Conservation (phyloP, 1,140 invertebrate species). For the Drosophila lacteicornis region DNA sequence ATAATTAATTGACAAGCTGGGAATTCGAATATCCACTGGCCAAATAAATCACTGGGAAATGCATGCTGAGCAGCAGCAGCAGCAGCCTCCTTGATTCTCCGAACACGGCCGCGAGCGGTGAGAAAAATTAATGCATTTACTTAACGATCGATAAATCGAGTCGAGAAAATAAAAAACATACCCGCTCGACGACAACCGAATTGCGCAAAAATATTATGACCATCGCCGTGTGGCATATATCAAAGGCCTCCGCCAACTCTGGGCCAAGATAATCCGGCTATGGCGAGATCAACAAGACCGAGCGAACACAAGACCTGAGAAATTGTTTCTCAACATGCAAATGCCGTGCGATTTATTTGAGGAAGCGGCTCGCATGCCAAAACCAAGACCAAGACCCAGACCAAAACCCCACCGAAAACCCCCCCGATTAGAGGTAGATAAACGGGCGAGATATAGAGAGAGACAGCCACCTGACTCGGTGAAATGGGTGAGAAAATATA, state of each 20-base stretch:
- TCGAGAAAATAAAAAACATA: slow-evolving; percentile 38
- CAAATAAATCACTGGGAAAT: slow-evolving; percentile 53
- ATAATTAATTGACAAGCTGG: slow-evolving; percentile 67
- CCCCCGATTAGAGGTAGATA: slow-evolving; percentile 48
- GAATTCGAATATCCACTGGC: slow-evolving; percentile 40
- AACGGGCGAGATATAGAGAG: slow-evolving; percentile 16
- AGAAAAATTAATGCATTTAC: slow-evolving; percentile 70
- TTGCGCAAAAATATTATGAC: slow-evolving; percentile 83
- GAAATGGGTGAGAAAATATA: slow-evolving; percentile 74
- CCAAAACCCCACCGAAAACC: slow-evolving; percentile 48
- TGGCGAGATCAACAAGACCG: slow-evolving; percentile 51
- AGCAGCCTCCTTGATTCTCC: slow-evolving; percentile 15
- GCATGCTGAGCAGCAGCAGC: slow-evolving; percentile 29
- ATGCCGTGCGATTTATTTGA: slow-evolving; percentile 80
- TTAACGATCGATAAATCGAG: slow-evolving; percentile 73
- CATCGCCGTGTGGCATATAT: slow-evolving; percentile 75
- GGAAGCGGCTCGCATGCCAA: slow-evolving; percentile 77
- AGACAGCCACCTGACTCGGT: slow-evolving; percentile 28
- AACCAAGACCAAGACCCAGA: slow-evolving; percentile 1
- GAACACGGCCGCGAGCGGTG: slow-evolving; percentile 38
- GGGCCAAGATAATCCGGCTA: slow-evolving; percentile 36
- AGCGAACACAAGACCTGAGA: slow-evolving; percentile 63
- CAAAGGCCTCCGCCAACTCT: slow-evolving; percentile 64
- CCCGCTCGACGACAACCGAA: slow-evolving; percentile 76
- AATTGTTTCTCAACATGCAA: slow-evolving; percentile 82